Base-by-base conservation (phyloP, 2,113 vertebrate species). In the Catharus fuscescens region DNA sequence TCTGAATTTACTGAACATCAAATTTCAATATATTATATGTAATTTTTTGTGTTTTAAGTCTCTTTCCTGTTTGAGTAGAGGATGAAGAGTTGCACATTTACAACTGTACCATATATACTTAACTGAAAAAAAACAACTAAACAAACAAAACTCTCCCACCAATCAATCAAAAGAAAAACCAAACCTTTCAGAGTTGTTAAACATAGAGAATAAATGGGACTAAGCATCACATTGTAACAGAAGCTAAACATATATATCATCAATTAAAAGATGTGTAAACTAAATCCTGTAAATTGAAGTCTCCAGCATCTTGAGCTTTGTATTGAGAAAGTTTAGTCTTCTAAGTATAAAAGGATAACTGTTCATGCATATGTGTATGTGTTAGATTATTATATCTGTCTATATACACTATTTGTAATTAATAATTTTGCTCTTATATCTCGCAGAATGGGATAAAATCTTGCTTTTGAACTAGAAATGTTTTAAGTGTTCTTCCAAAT, bases 61-160 rank as follows among this genome's bases (percentile, higher is more conserved):
- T 45, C 9, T 48, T 67, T 67, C 7, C 21, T 64, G 6, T 7
- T n/a, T 86, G 29, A 38, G 5, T 36, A 57, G 29, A 66, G 66
- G 12, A 24, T 18, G 8, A 88, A 59, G 24, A 6, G 23, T 36
- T 29, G 8, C 60, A 69, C 7, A 26, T 54, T 71, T 74, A 44
- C 8, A 72, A 20, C 21, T 74, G 5, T 57, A 61, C 3, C 3
- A 17, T 10, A 25, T 21, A 23, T 19, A 17, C 0, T 50, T 3
- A 59, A 5, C 9, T 16, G 16, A 1, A 44, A 67, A 47, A 18
- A 23, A 34, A 5, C 15, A 53, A 10, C 11, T 3, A 50, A 56
- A 18, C 9, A n/a, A 67, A 12, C 4, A 50, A 32, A 57, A 7
- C 1, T 4, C 3, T 9, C 6, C 1, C 7, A 42, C 19, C 16